Conservation (phyloP, 2,888 invertebrate genomes). For the Pomacea canaliculata region DNA sequence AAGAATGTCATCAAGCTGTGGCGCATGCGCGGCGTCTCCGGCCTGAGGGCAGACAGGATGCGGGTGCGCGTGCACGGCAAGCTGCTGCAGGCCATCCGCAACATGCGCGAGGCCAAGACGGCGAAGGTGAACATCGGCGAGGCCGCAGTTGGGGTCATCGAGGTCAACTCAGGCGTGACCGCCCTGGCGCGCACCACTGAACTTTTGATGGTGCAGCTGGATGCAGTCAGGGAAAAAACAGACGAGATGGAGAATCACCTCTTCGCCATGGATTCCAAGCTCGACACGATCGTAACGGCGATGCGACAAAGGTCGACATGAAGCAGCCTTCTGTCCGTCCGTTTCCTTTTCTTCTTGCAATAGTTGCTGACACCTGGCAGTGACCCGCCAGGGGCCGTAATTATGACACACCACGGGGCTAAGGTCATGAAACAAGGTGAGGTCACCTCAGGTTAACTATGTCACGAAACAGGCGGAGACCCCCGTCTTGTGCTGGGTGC, state of each 20-base stretch:
- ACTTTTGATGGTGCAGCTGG: conserved; percentile 43
- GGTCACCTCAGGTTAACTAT: too few species aligned
- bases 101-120: conserved; percentile 53
- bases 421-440: too few species aligned
- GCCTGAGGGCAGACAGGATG: conserved; percentile 15
- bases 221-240: conserved; percentile 40
- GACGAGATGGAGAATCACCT: conserved; percentile 44
- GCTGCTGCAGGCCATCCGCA: conserved; percentile 46
- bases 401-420: too few species aligned
- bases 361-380: too few species aligned
- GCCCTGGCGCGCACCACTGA: conserved; percentile 49
- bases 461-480: too few species aligned
- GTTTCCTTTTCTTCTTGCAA: too few species aligned
- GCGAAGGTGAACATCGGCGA: conserved; percentile 52
- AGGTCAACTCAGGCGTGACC: conserved; percentile 48
- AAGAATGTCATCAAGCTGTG: conserved; percentile 54
- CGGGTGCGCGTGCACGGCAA: conserved; percentile 48
- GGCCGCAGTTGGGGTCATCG: conserved; percentile 52
- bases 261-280: conserved; percentile 42
- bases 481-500: too few species aligned
- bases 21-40: conserved; percentile 35
- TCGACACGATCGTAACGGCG: conserved; percentile 28
- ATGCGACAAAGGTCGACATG: too few species aligned
- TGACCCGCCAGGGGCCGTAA: too few species aligned
- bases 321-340: too few species aligned